Percentiles rank a stretch among this genome's conserved stretches.
Conservation (phyloP, 2,113 vertebrate species). For the Picathartes gymnocephalus region DNA sequence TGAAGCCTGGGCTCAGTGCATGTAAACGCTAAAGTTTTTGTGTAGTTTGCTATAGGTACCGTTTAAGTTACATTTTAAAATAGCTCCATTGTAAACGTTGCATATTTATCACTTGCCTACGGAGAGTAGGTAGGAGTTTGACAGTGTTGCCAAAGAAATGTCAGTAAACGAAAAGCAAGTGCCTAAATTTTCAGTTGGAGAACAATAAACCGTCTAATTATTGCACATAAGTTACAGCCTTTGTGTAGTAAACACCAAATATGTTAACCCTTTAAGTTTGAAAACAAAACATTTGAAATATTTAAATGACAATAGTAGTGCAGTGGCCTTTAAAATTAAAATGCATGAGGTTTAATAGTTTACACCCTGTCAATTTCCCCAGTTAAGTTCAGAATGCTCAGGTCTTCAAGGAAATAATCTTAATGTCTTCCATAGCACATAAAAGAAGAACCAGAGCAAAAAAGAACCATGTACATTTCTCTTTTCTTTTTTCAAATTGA, state of each 20-base stretch:
- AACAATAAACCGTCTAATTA: slow-evolving; percentile 53
- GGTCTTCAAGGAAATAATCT: neutral
- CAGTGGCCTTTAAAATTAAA: slow-evolving; percentile 19
- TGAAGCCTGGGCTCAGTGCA: neutral
- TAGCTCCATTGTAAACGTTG: slow-evolving; percentile 39
- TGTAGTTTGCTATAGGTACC: neutral
- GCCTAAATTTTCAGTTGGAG: slow-evolving; percentile 31
- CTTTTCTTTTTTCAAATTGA: neutral
- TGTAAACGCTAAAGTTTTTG: neutral
- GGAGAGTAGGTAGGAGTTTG: slow-evolving; percentile 56
- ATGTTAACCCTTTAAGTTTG: neutral
- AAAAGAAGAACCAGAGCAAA: neutral
- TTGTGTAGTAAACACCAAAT: slow-evolving; percentile 18
- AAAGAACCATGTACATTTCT: neutral
- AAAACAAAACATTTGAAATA: neutral
- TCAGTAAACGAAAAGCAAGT: slow-evolving; percentile 52
- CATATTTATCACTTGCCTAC: slow-evolving; percentile 53
- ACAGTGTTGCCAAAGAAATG: slow-evolving; percentile 67
- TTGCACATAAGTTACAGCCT: neutral
- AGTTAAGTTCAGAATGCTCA: neutral
- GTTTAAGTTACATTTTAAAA: slow-evolving; percentile 48
- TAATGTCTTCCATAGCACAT: neutral
- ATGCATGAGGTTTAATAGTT: neutral
- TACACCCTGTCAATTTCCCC: neutral
- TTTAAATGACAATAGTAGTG: neutral